phyloP scores from a whole-genome alignment of 2,888 invertebrate genomes.

The Harpalus rufipes region DNA sequence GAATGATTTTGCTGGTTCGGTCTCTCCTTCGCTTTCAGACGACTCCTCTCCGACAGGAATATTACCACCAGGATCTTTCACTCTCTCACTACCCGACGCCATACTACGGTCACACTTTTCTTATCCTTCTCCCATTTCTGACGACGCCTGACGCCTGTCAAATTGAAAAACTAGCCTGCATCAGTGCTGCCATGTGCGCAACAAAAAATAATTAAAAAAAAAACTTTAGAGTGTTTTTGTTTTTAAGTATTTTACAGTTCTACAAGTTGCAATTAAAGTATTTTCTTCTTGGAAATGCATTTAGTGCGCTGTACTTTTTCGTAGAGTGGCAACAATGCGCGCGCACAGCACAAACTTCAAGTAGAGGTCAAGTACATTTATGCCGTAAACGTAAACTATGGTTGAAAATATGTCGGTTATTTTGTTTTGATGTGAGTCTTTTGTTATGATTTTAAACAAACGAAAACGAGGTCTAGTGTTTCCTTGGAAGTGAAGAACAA shows the following conservation, averaged over 20 bases:
- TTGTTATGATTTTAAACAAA: conserved; percentile 59
- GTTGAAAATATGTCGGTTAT: conserved; percentile 61
- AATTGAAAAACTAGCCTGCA: conserved; percentile 12
- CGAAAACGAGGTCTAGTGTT: conserved; percentile 13
- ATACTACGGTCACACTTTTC: conserved; percentile 70
- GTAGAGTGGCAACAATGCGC: conserved; percentile 30
- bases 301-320: not conserved
- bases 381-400: conserved; percentile 55
- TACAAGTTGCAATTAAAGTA: not conserved
- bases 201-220: conserved; percentile 26
- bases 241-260: conserved; percentile 15
- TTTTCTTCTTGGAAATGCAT: not conserved
- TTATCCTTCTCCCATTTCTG: conserved; percentile 58
- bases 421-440: conserved; percentile 63
- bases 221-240: conserved; percentile 13
- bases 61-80: conserved; percentile 74
- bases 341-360: conserved; percentile 31
- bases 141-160: conserved; percentile 41
- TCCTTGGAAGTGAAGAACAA: conserved; percentile 27
- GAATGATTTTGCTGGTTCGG: conserved; percentile 87
- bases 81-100: conserved; percentile 75
- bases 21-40: conserved; percentile 91
- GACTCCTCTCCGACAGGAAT: conserved; percentile 79
- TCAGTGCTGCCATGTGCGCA: conserved; percentile 37
- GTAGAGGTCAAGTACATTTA: conserved; percentile 64